These are phyloP conservation scores for Acholoe squamosa DNA, from an alignment of 2,888 invertebrate genomes.

Conservation along the genomic window DNA sequence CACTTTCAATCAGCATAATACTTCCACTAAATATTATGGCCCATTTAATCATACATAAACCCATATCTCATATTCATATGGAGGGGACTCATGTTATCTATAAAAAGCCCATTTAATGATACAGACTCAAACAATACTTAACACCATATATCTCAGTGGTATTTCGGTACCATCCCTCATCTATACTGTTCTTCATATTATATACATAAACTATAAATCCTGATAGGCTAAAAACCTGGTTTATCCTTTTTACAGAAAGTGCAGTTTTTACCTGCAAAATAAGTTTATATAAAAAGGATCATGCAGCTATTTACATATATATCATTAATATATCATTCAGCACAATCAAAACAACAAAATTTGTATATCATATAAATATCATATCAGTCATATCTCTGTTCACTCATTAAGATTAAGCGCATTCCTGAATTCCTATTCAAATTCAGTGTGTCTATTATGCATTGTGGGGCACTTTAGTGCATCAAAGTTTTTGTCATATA, in stretches of 20 bases:
- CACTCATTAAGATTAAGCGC: too few relatives aligned
- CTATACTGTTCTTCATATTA: background rate
- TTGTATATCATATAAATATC: too few relatives aligned
- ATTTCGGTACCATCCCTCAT: background rate
- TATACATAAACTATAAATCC: slow-evolving; percentile 31
- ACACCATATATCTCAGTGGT: background rate
- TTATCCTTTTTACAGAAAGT: background rate
- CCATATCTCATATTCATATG: background rate
- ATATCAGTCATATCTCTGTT: too few relatives aligned
- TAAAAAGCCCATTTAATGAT: too few relatives aligned
- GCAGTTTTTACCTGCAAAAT: background rate
- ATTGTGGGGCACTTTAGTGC: too few relatives aligned
- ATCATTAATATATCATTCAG: too few relatives aligned
- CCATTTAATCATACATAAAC: background rate
- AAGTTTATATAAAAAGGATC: background rate
- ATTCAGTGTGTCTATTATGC: too few relatives aligned
- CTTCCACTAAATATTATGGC: background rate
- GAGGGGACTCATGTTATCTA: too few relatives aligned
- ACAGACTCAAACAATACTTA: background rate
- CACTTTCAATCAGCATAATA: background rate
- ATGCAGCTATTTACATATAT: background rate
- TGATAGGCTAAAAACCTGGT: slow-evolving; percentile 2
- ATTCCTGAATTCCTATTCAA: too few relatives aligned
- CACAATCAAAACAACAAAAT: too few relatives aligned
- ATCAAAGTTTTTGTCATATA: too few relatives aligned